phyloP scores from a whole-genome alignment of 2,797 vertebrate species.

The Sebastes iracundus region DNA sequence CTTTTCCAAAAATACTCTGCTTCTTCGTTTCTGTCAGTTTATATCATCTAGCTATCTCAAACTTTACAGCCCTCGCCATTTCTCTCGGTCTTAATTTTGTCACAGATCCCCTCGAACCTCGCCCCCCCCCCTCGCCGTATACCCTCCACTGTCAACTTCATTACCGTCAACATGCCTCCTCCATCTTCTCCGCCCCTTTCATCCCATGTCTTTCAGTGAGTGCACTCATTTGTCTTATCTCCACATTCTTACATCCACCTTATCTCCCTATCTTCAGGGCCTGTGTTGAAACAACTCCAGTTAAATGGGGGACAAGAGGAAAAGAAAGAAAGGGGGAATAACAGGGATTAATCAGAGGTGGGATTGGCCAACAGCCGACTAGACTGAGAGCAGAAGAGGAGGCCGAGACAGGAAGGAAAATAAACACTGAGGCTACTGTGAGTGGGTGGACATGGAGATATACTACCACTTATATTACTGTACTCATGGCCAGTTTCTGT shows the following conservation, averaged over 20 bases:
- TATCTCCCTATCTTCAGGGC: constrained; percentile 37
- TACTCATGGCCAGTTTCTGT: constrained; percentile 12
- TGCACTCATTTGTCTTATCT: constrained; percentile 22
- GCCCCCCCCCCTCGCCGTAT: neutral
- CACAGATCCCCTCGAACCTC: neutral
- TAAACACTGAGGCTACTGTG: constrained; percentile 57
- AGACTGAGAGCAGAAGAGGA: constrained; percentile 28
- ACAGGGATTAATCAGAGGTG: constrained; percentile 27
- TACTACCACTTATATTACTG: constrained; percentile 24
- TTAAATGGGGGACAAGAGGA: constrained; percentile 6
- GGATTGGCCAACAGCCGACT: constrained; percentile 37
- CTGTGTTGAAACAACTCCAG: constrained; percentile 23
- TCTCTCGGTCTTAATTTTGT: constrained; percentile 41
- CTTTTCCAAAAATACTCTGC: neutral
- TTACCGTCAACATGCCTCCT: constrained; percentile 25
- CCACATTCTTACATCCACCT: constrained; percentile 7
- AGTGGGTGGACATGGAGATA: constrained; percentile 57
- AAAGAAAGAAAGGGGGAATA: neutral
- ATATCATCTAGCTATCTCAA: neutral
- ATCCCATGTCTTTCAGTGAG: constrained; percentile 5
- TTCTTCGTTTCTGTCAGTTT: constrained; percentile 11
- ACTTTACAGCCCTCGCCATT: constrained; percentile 16
- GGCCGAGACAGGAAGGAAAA: constrained; percentile 52
- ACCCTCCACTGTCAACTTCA: constrained; percentile 38
- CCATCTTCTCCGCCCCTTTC: constrained; percentile 4